These are phyloP conservation scores for Synergus japonicus DNA, from an alignment of 2,888 invertebrate genomes.

Conservation along the genomic window DNA sequence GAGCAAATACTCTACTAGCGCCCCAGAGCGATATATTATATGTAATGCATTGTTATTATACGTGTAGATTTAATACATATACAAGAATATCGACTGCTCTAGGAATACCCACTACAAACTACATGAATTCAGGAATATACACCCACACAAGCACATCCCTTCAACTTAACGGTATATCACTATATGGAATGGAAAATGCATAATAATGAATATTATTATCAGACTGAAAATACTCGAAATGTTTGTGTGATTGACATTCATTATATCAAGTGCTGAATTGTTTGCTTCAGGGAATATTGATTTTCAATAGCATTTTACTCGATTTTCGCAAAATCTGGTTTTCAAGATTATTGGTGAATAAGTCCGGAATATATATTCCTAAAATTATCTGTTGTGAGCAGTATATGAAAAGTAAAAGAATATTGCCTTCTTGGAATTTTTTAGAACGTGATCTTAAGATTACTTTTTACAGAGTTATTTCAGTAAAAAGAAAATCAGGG, in stretches of 20 bases:
- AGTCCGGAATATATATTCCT: no score
- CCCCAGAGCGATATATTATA: conserved; percentile 43
- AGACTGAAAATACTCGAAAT: conserved; percentile 31
- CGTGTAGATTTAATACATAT: conserved; percentile 44
- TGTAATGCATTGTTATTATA: conserved; percentile 37
- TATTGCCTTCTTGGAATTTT: no score
- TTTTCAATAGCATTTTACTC: not conserved
- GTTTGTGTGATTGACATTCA: not conserved
- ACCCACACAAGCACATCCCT: not conserved
- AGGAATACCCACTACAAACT: conserved; percentile 29
- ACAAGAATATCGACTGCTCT: conserved; percentile 39
- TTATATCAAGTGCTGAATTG: not conserved
- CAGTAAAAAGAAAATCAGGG: not conserved
- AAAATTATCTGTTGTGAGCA: no score
- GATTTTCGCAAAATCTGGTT: not conserved
- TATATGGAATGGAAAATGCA: not conserved
- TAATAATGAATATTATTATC: conserved; percentile 35
- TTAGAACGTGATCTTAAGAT: not conserved
- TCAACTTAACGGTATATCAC: not conserved
- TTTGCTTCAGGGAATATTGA: not conserved
- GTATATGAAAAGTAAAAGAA: no score
- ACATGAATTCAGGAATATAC: conserved; percentile 15
- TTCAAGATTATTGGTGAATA: no score
- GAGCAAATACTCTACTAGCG: conserved; percentile 48
- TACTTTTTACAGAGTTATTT: not conserved